phyloP scores from a whole-genome alignment of 2,888 invertebrate genomes.

The Tridacna gigas region DNA sequence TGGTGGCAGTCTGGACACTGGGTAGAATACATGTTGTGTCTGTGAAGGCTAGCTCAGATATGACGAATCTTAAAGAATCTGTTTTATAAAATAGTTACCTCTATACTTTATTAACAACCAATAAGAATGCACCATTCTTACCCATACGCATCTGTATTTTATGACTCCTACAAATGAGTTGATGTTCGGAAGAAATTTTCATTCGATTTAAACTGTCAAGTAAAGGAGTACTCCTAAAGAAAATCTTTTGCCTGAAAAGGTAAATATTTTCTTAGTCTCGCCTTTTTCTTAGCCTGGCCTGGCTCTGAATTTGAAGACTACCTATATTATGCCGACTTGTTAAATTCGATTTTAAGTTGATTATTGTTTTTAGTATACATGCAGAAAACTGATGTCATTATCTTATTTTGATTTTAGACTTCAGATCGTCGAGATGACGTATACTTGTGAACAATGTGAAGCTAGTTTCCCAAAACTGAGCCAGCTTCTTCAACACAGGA shows the following conservation, averaged over 20 bases:
- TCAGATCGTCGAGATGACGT: neutral
- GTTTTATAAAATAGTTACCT: neutral
- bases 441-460: conserved; percentile 8
- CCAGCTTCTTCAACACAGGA: conserved; percentile 22
- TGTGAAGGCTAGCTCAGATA: neutral
- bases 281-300: too few species aligned
- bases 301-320: too few species aligned
- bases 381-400: neutral
- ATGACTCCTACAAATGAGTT: too few species aligned
- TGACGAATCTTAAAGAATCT: neutral
- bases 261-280: neutral
- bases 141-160: neutral
- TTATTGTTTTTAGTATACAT: neutral
- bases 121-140: neutral
- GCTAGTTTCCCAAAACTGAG: too few species aligned
- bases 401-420: neutral
- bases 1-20: too few species aligned
- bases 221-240: neutral
- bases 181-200: neutral
- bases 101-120: neutral
- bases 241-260: too few species aligned
- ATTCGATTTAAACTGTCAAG: neutral
- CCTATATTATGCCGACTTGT: too few species aligned
- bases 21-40: conserved; percentile 22
- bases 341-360: neutral